Evolutionary conservation across 2,797 vertebrate species (phyloP), one percentile per base, ranked within the genome.

Genomic region (Falco novaeseelandiae): DNA sequence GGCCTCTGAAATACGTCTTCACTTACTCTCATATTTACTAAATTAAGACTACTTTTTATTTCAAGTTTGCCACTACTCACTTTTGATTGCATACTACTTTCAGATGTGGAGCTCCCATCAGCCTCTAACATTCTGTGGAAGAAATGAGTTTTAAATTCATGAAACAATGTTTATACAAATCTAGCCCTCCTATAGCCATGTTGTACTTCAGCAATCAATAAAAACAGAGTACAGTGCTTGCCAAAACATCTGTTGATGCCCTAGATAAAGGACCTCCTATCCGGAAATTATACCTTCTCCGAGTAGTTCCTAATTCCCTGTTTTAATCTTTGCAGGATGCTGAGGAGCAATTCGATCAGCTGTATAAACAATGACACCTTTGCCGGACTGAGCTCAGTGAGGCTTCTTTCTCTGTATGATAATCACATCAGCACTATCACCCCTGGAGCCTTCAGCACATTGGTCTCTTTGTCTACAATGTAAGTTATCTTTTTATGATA

Each of bases 381-480:
- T 55, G 96, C 98, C 14, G 98, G 98, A 65, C 96, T 99, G 92
- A 98, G 98, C 65, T 98, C 98, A 1, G 98, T 99, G 85, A 96
- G 98, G 65, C 97, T 99, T 71, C 98, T 99, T 7, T 99, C 98
- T 9, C 97, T 99, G n/a, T 99, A 98, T 10, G 98, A 99, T 97
- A 99, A 99, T 48, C 98, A 97, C 62, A 98, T 99, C 94, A 97
- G 97, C 93, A 99, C 98, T 61, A 98, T 99, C 96, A 98, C 98
- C n/a, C 98, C 98, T 0, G 98, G 98, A 80, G 98, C 98, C 95
- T 99, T 99, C 97, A 98, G 97, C 96, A 98, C 98, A 0, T 97
- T 99, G 8, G 98, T 98, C 73, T 99, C 98, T 67, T 94, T 99
- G 89, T 98, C 98, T 36, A 98, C 98, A 70, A 98, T 99, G 98